A percentile compares a stretch with the other conserved stretches of the same genome.
Conservation (phyloP, 2,888 invertebrate species). For the Cataglyphis albicans region DNA sequence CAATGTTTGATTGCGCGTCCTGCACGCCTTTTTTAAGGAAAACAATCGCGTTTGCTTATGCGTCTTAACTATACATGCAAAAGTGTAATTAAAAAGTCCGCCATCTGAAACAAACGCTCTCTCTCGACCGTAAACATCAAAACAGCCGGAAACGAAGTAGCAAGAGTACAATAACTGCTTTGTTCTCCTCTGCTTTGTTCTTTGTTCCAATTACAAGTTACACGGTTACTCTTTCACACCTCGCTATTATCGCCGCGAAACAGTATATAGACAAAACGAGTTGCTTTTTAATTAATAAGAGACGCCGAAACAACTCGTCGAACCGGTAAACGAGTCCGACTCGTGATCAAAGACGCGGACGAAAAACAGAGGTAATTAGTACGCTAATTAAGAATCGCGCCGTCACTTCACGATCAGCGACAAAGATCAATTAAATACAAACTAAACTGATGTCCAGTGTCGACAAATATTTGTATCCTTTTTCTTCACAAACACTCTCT, state of each 20-base stretch:
- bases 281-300: constrained; percentile 68
- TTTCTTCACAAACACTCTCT: neutral
- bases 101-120: constrained; percentile 34
- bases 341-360: constrained; percentile 32
- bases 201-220: constrained; percentile 56
- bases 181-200: constrained; percentile 48
- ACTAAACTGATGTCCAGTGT: neutral
- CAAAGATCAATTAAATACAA: constrained; percentile 20
- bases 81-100: constrained; percentile 43
- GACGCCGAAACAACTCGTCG: constrained; percentile 34
- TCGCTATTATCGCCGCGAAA: constrained; percentile 4
- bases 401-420: constrained; percentile 8
- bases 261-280: constrained; percentile 32
- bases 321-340: neutral
- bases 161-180: constrained; percentile 44
- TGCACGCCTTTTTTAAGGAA: neutral
- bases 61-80: neutral
- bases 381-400: constrained; percentile 54
- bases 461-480: neutral
- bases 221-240: constrained; percentile 51
- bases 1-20: neutral
- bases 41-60: neutral
- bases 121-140: constrained; percentile 30
- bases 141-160: constrained; percentile 39
- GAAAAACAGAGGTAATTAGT: constrained; percentile 54